Base-by-base conservation (phyloP, 2,113 vertebrate species). In the Rhea pennata region DNA sequence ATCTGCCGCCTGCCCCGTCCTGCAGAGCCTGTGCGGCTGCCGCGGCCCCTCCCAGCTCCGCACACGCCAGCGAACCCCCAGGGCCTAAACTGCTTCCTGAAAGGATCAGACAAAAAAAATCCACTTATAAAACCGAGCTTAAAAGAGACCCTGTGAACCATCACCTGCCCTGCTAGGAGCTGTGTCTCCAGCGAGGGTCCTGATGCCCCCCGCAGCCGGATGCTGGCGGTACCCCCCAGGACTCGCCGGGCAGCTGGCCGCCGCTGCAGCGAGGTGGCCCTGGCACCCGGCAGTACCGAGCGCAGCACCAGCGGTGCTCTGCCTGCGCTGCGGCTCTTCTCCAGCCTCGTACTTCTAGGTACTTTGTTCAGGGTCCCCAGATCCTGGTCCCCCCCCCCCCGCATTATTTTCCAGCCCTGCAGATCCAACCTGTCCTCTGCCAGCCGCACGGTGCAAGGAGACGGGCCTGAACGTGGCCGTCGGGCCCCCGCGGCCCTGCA, bases 381-480 rank as follows among this genome's bases (percentile, higher is more conserved):
- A 1, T 46, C n/a, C 71, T 2, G 10, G 1, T 67, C n/a, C 29
- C 36, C 42, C 67, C 67, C 23, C 29, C n/a, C 67, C 51, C 10
- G 29, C 6, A 0, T 24, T 33, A 5, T 65, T 72, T 76, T 48
- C 91, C 89, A 48, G 0, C 9, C 3, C 0, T 3, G 0, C 1
- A 0, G 8, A n/a, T 50, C 86, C 56, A 86, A 76, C 58, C 71
- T 26, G 31, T 70, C 20, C 36, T 36, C 36, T 36, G 36, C 36
- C 36, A 6, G 36, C 8, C 2, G 22, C 39, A 3, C n/a, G 50
- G 5, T 5, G 64, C 4, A 42, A 15, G 48, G 40, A 71, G 16
- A 26, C 50, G 16, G 33, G 9, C 36, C 77, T 5, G 33, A 58
- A 27, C 39, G 20, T 36, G 58, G 16, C 67, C 3, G 0, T 5